Evolutionary conservation across 2,113 vertebrate species (phyloP), one percentile per base, ranked within the genome.

Genomic region (Callocephalon fimbriatum): DNA sequence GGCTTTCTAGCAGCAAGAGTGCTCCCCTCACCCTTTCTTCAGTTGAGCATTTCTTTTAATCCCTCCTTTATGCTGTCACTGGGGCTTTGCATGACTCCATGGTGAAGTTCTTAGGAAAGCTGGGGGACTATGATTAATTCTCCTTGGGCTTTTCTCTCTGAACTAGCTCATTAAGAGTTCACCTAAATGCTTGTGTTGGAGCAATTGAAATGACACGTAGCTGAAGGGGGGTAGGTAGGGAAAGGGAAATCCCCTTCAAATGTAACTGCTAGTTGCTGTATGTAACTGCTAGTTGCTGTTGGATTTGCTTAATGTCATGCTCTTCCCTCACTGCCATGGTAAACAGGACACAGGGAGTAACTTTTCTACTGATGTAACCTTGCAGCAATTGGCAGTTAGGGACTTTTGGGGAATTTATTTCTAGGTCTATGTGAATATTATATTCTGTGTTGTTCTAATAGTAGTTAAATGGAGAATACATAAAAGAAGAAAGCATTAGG

Each of bases 161-260:
- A 88, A 65, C 38, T 38, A 38, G 47, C 62, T 92, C 25, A 35
- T 83, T 86, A 66, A 66, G 59, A 73, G 37, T 86, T 93, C 27
- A 37, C 17, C 21, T 54, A 59, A 86, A 78, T 44, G 26, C 37
- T 50, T 66, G 42, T 20, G 12, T 56, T 90, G 75, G 75, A 88
- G 66, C 70, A 68, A 16, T 74, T 68, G 35, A 68, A 80, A 47
- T 88, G 54, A 26, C 23, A 22, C 0, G 2, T 31, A 75, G 29
- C 38, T 81, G 58, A 66, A 25, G 44, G 17, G 2, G 12, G 13
- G 15, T 45, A 29, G 35, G 20, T 6, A 22, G 17, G 53, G 23
- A 48, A 27, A 15, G 3, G 18, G 51, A 72, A 75, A 71, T 5
- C 27, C 20, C 45, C 32, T 91, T 80, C 72, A 58, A 32, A 20